Evolutionary conservation across 2,113 vertebrate species (phyloP).

Genomic region (Coracopsis vasa): DNA sequence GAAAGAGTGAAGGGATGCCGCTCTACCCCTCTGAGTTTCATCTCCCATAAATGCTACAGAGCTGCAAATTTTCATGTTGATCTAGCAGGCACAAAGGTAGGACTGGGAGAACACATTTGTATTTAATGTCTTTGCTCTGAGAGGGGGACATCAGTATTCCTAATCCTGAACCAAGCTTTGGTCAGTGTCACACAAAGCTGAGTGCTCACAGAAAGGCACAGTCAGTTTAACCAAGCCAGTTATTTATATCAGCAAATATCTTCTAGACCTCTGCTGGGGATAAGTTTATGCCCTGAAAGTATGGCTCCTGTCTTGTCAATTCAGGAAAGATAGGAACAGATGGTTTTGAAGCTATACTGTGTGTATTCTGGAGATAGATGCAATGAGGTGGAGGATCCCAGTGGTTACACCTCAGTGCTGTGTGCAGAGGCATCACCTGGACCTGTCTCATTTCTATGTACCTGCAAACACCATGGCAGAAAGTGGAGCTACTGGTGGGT

Average conservation of each 20-base stretch:
- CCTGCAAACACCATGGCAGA: background rate
- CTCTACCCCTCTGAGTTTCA: background rate
- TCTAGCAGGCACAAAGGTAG: background rate
- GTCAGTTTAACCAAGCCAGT: background rate
- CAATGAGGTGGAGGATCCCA: background rate
- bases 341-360: rapidly evolving
- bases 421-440: background rate
- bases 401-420: rapidly evolving
- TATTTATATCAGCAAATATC: background rate
- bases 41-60: background rate
- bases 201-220: background rate
- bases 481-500: background rate
- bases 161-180: background rate
- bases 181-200: background rate
- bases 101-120: background rate
- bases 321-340: background rate
- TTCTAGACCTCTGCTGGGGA: background rate
- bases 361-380: background rate
- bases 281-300: background rate
- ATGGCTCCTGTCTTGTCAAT: background rate
- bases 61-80: background rate
- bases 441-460: rapidly evolving
- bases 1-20: background rate
- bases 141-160: background rate
- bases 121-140: background rate